Base-by-base conservation (phyloP, 2,888 invertebrate genomes). In the Leucoma salicis region DNA sequence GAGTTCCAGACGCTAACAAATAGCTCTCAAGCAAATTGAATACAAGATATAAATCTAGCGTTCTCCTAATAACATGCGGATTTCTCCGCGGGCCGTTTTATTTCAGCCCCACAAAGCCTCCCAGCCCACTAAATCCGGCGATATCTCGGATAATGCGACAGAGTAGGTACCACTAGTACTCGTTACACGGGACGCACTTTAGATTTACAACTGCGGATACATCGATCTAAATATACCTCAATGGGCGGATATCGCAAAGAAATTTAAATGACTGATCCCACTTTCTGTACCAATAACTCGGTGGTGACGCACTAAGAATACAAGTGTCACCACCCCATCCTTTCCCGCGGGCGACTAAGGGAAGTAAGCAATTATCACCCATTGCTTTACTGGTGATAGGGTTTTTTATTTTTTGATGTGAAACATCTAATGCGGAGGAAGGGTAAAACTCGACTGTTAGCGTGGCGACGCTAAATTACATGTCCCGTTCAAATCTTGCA, bases 11-110 rank as follows among this genome's bases (percentile, higher is more conserved):
- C 71, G 66, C 68, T 75, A 77, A 76, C 74, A 78, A 77, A 80
- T 79, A 77, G 78, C 83, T 81, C 74, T 82, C 74, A 80, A 78
- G 71, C 78, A 85, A 85, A 85, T 85, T 84, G 85, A 86, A 86
- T 82, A 83, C 82, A 82, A 73, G 79, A 80, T 81, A 85, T 86
- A 86, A 84, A 84, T 83, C 82, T 82, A 77, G 74, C 73, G 67
- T 75, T 76, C 77, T 74, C 75, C 78, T 84, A 83, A 83, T 78
- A 82, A 82, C 77, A 78, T 78, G 78, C 82, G 77, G 81, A 82
- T 84, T 84, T 82, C 84, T 84, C 83, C 53, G 76, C 76, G 84
- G 84, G 81, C 81, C 84, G 78, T 83, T 83, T 84, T 83, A 83
- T 84, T 84, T 78, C 72, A 70, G 75, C 67, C 66, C 66, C 82